Base-by-base conservation (phyloP, 2,797 vertebrate genomes). In the Sebastes itinus region DNA sequence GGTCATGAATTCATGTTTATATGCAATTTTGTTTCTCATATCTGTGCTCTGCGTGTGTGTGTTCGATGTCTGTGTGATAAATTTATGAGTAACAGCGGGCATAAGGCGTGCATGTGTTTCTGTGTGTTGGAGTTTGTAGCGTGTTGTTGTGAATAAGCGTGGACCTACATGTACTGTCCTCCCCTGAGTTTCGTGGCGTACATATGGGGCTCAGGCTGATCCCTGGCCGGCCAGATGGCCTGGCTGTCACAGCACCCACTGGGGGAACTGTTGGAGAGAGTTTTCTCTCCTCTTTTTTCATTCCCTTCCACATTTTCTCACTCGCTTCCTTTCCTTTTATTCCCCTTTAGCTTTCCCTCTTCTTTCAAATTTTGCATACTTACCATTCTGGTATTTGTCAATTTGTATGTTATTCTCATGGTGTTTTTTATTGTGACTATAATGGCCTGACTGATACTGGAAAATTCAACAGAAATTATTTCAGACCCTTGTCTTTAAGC, bases 221-320 rank as follows among this genome's bases (percentile, higher is more conserved):
- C 78, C 82, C 82, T 77, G 67, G 79, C 82, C 73, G 86, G 74
- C 85, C 92, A 94, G 92, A 95, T 94, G 94, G 93, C 80, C 83
- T 76, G 78, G 77, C 90, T 86, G 88, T 89, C 87, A 86, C 75
- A 72, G 78, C 77, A 65, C 90, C 81, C 82, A 85, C 85, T 72
- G 86, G 77, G 85, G 85, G 65, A 87, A 83, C 75, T 75, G 82
- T 86, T 83, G 82, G 77, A 83, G 71, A 80, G 78, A 64, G 28
- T 82, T 82, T 68, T 82, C 69, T 27, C 74, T 65, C 54, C 65
- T 83, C 9, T 2, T 79, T 64, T 49, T 83, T 76, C 61, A n/a
- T 23, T 69, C 66, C 6, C 14, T 64, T 76, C 42, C 58, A 59
- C 35, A 63, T 74, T 63, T 32, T 85, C 58, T 77, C 28, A n/a